Conservation (phyloP, 2,888 invertebrate genomes). For the Gerris lacustris region DNA sequence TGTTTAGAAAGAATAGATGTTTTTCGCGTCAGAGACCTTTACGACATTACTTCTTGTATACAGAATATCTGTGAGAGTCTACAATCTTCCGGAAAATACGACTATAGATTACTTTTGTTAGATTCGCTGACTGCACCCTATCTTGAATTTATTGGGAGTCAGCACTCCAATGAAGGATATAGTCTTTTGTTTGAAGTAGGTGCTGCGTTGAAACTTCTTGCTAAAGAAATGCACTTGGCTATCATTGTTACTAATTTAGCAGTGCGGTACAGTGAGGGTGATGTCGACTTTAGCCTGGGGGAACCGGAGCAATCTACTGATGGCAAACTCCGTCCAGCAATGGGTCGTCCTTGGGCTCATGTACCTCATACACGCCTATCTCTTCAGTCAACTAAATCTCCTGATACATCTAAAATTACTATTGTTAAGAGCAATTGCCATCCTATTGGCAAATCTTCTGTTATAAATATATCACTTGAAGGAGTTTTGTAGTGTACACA, state of each 20-base stretch:
- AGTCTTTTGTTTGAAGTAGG: neutral
- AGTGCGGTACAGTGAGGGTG: neutral
- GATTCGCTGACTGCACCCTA: neutral
- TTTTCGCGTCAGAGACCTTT: neutral
- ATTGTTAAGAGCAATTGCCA: neutral
- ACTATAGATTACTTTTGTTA: neutral
- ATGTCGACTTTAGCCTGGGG: neutral
- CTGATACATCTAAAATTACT: neutral
- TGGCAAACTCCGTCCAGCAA: neutral
- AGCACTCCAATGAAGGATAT: neutral
- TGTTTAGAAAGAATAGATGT: neutral
- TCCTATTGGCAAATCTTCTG: neutral
- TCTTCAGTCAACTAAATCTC: neutral
- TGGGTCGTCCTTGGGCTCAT: neutral
- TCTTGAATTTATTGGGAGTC: neutral
- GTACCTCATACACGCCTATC: neutral
- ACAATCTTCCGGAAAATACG: neutral
- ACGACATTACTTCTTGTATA: neutral
- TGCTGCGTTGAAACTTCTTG: neutral
- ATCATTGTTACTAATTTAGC: neutral
- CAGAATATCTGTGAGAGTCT: neutral
- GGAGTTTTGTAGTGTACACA: neutral
- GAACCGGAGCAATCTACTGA: neutral
- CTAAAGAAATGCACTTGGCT: slow-evolving; percentile 1
- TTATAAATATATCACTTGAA: neutral